phyloP scores from a whole-genome alignment of 2,888 invertebrate genomes.

The Unio delphinus region DNA sequence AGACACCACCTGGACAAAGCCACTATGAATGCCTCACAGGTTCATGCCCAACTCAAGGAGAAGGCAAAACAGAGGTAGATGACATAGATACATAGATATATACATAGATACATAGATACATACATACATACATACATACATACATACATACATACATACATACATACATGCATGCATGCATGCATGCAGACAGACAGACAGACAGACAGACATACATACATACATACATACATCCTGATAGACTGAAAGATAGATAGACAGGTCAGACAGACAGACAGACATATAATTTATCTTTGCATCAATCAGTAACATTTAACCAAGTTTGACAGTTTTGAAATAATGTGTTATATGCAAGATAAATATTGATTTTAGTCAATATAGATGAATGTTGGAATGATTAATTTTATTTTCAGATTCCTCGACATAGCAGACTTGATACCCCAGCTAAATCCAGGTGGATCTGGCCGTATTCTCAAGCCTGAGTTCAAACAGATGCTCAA shows the following conservation, averaged over 20 bases:
- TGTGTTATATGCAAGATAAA: too few relatives aligned
- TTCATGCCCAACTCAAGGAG: constrained; percentile 67
- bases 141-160: too few relatives aligned
- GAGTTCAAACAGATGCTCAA: constrained; percentile 66
- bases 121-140: too few relatives aligned
- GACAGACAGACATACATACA: too few relatives aligned
- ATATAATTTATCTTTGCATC: too few relatives aligned
- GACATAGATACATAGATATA: not conserved
- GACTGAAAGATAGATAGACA: too few relatives aligned
- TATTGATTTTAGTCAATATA: not conserved
- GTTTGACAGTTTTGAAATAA: too few relatives aligned
- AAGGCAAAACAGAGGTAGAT: constrained; percentile 66
- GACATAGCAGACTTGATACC: constrained; percentile 68
- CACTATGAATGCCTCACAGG: constrained; percentile 62
- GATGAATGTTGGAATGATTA: not conserved
- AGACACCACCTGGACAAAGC: constrained; percentile 53
- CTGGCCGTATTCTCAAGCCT: constrained; percentile 63
- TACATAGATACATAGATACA: not conserved
- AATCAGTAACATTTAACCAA: too few relatives aligned
- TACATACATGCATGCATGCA: too few relatives aligned
- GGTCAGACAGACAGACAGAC: too few relatives aligned
- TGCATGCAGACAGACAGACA: too few relatives aligned
- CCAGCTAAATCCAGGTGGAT: constrained; percentile 65
- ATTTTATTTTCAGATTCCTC: constrained; percentile 50
- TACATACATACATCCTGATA: too few relatives aligned